Base-by-base conservation (phyloP, 2,113 vertebrate species). In the Podarcis cretensis region DNA sequence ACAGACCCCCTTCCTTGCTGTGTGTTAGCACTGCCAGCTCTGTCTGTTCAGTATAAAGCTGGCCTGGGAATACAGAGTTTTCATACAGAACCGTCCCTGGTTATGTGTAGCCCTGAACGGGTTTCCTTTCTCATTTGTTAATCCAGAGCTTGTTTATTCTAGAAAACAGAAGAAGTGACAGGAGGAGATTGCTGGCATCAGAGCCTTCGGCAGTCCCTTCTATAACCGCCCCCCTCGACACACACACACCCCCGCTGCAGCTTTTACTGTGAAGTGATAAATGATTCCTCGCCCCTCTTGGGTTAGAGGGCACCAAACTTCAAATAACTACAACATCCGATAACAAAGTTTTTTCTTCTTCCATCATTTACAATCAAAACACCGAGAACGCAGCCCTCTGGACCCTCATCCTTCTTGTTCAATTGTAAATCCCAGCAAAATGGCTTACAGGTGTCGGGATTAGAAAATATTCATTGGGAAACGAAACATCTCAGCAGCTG, bases 401-500 rank as follows among this genome's bases (percentile, higher is more conserved):
- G 96, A 97, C 97, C 97, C 96, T 97, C 96, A 95, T 96, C 96
- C 96, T 96, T 96, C 97, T 96, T 97, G 97, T 96, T 97, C 97
- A 97, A 98, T 98, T 99, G 98, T 98, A 98, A 98, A 98, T 98
- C 98, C 98, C 98, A 97, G 98, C 97, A 97, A 98, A 99, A 99
- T 99, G 98, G 98, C 97, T 98, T 99, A 98, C 98, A 99, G 98
- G 99, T 99, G 98, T 98, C 98, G 97, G 98, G 97, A 98, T 98
- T 98, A 98, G 98, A 98, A 97, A 98, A 97, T 97, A 97, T 97
- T 97, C 97, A 97, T 97, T 96, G 96, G 97, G 96, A 98, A 97
- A 96, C 96, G 97, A 97, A 98, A 97, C 97, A 96, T 90, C 97
- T 96, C 95, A 96, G 96, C 98, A 99, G 98, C 98, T 99, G 98